phyloP scores from a whole-genome alignment of 2,797 vertebrate species.

The Peromyscus aztecus region DNA sequence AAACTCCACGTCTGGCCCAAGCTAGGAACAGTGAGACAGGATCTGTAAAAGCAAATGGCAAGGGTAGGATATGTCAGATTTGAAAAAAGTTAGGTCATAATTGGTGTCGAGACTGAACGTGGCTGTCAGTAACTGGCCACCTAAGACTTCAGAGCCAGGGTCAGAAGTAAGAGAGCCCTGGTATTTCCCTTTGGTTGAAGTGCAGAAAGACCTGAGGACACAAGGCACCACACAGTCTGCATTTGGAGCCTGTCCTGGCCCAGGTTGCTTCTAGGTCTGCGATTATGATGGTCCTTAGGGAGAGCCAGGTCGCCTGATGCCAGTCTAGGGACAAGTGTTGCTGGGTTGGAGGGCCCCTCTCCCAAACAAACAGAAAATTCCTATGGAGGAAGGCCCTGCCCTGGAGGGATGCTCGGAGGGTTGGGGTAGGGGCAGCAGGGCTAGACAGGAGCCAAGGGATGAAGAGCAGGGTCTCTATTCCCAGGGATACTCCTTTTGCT shows the following conservation, averaged over 20 bases:
- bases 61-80: conserved; percentile 50
- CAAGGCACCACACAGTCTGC: rapidly evolving
- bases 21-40: not conserved
- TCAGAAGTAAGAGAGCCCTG: conserved; percentile 5
- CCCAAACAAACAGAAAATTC: not conserved
- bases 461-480: not conserved
- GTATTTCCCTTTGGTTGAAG: not conserved
- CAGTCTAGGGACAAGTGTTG: not conserved
- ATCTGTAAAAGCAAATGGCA: conserved; percentile 50
- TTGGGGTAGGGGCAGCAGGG: rapidly evolving
- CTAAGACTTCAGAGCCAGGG: conserved; percentile 36
- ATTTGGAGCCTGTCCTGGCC: rapidly evolving
- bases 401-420: rapidly evolving
- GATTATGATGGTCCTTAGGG: not conserved
- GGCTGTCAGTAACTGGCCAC: conserved; percentile 38
- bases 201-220: not conserved
- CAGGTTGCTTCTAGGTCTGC: not conserved
- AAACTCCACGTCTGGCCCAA: not conserved
- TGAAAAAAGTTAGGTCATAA: conserved; percentile 44
- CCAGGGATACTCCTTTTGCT: not conserved
- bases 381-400: not conserved
- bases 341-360: not conserved
- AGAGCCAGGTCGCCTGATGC: not conserved
- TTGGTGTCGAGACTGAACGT: not conserved
- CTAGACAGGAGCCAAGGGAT: rapidly evolving